Evolutionary conservation across 2,888 invertebrate species (phyloP).

Genomic region (Cybosia mesomella): DNA sequence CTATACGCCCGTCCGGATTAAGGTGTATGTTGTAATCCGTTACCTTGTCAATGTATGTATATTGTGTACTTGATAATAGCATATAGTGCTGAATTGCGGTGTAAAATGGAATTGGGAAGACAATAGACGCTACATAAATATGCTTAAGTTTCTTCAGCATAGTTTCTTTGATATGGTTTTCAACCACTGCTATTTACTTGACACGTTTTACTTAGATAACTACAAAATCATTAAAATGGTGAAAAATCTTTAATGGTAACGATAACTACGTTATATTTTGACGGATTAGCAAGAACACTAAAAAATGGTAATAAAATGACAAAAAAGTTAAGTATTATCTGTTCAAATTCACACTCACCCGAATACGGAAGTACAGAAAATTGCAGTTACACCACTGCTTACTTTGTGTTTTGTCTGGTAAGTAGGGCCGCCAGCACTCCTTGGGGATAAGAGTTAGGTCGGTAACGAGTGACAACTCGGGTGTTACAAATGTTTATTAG

Average conservation of each 20-base stretch:
- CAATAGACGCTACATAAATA: not conserved
- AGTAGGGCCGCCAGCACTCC: not conserved
- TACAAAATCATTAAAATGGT: not conserved
- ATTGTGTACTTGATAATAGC: conserved; percentile 7
- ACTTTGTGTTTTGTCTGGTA: not conserved
- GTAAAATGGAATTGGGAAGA: not conserved
- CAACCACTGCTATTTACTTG: not conserved
- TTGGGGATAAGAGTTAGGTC: not conserved
- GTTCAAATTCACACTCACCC: too few relatives aligned
- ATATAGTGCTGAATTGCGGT: conserved; percentile 12
- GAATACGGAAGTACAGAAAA: not conserved
- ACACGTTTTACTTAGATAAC: not conserved
- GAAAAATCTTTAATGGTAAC: not conserved
- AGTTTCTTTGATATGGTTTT: not conserved
- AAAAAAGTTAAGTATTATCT: not conserved
- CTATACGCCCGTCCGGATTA: conserved; percentile 66
- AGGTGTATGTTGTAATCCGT: conserved; percentile 51
- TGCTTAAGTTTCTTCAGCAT: not conserved
- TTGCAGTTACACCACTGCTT: not conserved
- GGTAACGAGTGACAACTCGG: not conserved
- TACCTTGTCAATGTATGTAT: conserved; percentile 10
- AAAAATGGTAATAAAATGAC: too few relatives aligned
- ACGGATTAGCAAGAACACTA: too few relatives aligned
- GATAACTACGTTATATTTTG: not conserved
- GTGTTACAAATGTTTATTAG: not conserved